These are phyloP conservation scores for Mimachlamys varia DNA, from an alignment of 2,888 invertebrate genomes.

Conservation along the genomic window DNA sequence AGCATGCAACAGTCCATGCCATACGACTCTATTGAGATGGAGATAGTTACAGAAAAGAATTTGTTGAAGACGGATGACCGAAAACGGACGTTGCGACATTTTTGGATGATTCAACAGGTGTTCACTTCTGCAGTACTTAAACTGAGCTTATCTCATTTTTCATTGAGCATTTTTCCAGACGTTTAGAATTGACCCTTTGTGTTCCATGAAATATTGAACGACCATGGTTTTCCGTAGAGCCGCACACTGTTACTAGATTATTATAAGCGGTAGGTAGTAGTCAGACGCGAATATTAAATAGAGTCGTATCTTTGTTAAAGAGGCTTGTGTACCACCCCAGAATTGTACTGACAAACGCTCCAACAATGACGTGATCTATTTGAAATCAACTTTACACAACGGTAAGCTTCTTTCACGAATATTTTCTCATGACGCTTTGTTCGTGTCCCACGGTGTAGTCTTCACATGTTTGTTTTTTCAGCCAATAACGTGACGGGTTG, in stretches of 20 bases:
- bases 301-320: not conserved
- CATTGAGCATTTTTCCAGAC: not conserved
- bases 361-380: not conserved
- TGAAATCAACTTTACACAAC: conserved; percentile 18
- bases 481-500: not conserved
- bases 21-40: too few species aligned
- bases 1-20: too few species aligned
- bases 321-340: not conserved
- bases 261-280: not conserved
- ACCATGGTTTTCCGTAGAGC: not conserved
- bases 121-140: not conserved
- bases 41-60: too few species aligned
- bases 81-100: not conserved
- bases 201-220: not conserved
- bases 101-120: not conserved
- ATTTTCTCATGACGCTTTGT: not conserved
- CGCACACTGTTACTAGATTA: not conserved
- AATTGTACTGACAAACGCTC: not conserved
- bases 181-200: not conserved
- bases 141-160: not conserved
- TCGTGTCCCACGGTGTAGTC: not conserved
- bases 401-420: not conserved
- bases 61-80: too few species aligned
- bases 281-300: not conserved
- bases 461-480: not conserved